Conservation (phyloP, 2,113 vertebrate species). For the Dromas ardeola region DNA sequence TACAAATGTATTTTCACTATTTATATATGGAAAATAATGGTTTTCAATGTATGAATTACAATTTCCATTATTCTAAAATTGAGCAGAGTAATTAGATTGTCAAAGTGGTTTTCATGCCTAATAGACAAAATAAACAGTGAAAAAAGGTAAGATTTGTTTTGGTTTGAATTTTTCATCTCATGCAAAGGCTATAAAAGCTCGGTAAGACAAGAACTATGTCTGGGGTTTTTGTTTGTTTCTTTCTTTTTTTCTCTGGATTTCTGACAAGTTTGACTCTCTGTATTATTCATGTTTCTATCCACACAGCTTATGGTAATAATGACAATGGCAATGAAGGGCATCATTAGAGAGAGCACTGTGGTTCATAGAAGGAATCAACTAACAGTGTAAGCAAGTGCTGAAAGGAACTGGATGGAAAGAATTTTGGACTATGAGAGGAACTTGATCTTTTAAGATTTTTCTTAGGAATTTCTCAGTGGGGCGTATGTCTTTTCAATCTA, state of each 20-base stretch:
- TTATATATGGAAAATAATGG: not conserved
- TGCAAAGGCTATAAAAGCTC: not conserved
- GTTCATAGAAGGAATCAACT: not conserved
- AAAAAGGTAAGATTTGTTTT: not conserved
- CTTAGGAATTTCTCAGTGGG: not conserved
- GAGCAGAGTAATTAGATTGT: not conserved
- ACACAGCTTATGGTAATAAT: not conserved
- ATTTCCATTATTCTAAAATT: not conserved
- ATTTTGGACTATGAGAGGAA: not conserved
- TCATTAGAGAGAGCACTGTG: not conserved
- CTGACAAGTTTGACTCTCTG: not conserved
- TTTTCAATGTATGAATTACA: not conserved
- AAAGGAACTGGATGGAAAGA: not conserved
- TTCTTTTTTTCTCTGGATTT: not conserved
- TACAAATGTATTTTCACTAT: not conserved
- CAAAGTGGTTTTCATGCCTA: not conserved
- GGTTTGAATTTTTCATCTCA: not conserved
- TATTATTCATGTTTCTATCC: not conserved
- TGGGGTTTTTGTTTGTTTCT: not conserved
- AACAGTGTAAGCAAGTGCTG: not conserved
- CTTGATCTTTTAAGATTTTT: not conserved
- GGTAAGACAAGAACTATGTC: not conserved
- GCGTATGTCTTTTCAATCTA: not conserved
- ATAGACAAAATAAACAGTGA: not conserved
- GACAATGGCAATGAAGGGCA: not conserved